Percentiles rank a stretch among this genome's conserved stretches.
Evolutionary conservation across 2,113 vertebrate genomes (phyloP).

Genomic region (Engystomops pustulosus): DNA sequence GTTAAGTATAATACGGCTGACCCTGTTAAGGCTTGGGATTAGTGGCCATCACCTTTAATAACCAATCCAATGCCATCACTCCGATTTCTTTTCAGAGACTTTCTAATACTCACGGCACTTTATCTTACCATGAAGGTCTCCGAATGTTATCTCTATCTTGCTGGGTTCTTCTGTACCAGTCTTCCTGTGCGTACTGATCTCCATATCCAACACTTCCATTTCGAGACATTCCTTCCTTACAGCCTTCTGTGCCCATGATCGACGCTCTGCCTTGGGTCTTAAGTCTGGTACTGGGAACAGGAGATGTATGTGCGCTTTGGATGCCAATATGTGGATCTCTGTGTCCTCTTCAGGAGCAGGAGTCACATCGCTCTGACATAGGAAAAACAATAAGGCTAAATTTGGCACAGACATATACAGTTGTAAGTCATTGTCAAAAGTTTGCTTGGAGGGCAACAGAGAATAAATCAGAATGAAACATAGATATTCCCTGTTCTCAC

Average conservation of each 20-base stretch:
- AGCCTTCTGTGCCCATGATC: slow-evolving; percentile 72
- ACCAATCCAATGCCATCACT: no score
- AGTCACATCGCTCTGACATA: slow-evolving; percentile 62
- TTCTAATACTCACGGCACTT: neutral
- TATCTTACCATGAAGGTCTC: slow-evolving; percentile 82
- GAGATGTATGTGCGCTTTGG: slow-evolving; percentile 77
- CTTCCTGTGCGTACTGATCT: slow-evolving; percentile 78
- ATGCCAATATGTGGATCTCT: slow-evolving; percentile 71
- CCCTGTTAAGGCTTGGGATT: no score
- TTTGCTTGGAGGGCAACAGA: neutral
- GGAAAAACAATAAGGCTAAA: neutral
- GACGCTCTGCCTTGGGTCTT: slow-evolving; percentile 72
- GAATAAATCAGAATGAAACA: neutral
- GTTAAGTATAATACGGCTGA: no score
- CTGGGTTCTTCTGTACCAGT: slow-evolving; percentile 69
- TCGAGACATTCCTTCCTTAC: slow-evolving; percentile 80
- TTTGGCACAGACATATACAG: neutral
- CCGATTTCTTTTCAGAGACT: neutral
- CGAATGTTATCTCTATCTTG: slow-evolving; percentile 81
- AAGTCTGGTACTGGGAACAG: slow-evolving; percentile 88
- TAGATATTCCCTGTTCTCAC: neutral
- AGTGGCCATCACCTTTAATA: no score
- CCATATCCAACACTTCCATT: slow-evolving; percentile 79
- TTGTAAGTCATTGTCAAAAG: neutral
- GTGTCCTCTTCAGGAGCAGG: slow-evolving; percentile 60